phyloP scores from a whole-genome alignment of 2,113 vertebrate species.

The Bos javanicus region DNA sequence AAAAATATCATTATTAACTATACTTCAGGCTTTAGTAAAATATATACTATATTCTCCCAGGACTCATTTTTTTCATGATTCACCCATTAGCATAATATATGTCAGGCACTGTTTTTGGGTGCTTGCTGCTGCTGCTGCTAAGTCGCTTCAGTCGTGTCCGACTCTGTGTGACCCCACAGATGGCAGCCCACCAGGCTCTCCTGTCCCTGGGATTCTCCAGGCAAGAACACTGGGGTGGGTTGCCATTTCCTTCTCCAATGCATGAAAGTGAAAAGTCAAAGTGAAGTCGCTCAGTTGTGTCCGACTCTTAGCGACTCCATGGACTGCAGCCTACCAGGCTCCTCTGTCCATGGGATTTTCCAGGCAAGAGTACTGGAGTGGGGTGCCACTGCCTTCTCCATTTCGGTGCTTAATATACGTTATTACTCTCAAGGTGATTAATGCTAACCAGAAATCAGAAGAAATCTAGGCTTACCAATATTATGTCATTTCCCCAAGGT shows the following conservation, averaged over 20 bases:
- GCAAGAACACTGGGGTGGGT: too few relatives aligned
- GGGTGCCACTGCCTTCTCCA: background rate
- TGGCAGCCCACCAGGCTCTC: background rate
- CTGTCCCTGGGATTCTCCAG: too few relatives aligned
- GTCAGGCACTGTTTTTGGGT: background rate
- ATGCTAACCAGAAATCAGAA: background rate
- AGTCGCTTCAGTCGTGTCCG: accelerated
- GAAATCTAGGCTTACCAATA: background rate
- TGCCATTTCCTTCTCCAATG: too few relatives aligned
- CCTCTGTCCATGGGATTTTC: background rate
- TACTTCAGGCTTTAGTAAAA: background rate
- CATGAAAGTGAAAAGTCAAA: too few relatives aligned
- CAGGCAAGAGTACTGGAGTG: background rate
- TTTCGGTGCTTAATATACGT: background rate
- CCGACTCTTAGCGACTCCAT: too few relatives aligned
- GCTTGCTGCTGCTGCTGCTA: background rate
- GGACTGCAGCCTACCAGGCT: background rate
- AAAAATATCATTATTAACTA: background rate
- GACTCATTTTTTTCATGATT: background rate
- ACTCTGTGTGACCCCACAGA: background rate
- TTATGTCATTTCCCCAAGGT: background rate
- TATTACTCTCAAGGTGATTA: background rate
- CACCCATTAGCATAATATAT: background rate
- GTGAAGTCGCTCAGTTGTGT: too few relatives aligned
- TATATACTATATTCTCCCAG: background rate